Evolutionary conservation across 1,140 invertebrate genomes (phyloP), one percentile per base, ranked within the genome.

Genomic region (Stegodyphus dumicola): DNA sequence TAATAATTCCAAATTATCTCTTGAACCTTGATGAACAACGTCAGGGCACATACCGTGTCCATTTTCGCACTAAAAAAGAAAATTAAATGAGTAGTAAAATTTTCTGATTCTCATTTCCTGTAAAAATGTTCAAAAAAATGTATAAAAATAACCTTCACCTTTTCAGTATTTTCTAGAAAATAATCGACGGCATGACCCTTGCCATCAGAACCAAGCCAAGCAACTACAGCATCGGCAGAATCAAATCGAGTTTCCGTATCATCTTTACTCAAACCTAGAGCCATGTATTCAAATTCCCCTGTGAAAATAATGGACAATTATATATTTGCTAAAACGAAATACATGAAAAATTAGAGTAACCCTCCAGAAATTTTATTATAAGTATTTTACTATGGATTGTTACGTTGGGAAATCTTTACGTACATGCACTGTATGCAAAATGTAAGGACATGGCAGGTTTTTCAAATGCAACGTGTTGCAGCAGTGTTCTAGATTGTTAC

Each of bases 1-100:
- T 85, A 98, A 90, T 49, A 97, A 90, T 1, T 94, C 92, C 3
- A 97, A 93, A 17, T 95, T 96, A 89, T 95, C 10, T 94, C 93
- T 87, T 94, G 94, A 52, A 93, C 93, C 93, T 95, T 88, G 56
- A 51, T 86, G 80, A 65, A 93, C 93, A 2, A 92, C 91, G 89
- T 98, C 96, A 0, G 96, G 96, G 90, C 96, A 97, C 69, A 94
- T 94, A 49, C 96, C 96, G n/a, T 93, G 92, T 7, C 92, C 92
- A 15, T 96, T 96, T 1, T 95, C 94, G 90, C 96, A 97, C 90
- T 89, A 75, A 71, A 75, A 87, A 52, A 10, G 56, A 60, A 60
- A 2, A 60, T 15, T 5, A 60, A 60, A 60, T 60, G 5, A 10
- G 15, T 10, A 60, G 15, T 10, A 60, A 60, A 15, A 60, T 9